Conservation (phyloP, 1,140 invertebrate species). For the Zaprionus gabonicus region DNA sequence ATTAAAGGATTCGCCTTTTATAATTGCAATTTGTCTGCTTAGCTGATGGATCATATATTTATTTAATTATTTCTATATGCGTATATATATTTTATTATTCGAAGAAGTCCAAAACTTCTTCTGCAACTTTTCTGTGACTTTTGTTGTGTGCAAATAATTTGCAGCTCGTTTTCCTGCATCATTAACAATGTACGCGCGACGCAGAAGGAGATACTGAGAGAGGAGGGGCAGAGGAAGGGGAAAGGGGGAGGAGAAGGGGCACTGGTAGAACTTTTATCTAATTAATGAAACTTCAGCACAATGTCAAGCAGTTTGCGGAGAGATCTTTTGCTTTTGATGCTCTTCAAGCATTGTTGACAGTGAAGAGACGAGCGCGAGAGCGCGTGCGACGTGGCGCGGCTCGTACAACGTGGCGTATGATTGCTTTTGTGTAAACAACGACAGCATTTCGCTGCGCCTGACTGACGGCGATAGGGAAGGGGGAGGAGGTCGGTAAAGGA, state of each 20-base stretch:
- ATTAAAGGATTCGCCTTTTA: conserved; percentile 16
- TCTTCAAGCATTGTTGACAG: conserved; percentile 70
- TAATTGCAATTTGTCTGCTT: conserved; percentile 29
- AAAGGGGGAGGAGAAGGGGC: not conserved
- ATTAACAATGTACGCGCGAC: conserved; percentile 67
- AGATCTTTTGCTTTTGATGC: conserved; percentile 56
- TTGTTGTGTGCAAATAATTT: conserved; percentile 82
- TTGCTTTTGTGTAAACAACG: conserved; percentile 83
- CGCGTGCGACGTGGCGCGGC: conserved; percentile 36
- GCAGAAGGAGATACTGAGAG: too few species aligned
- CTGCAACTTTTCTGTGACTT: conserved; percentile 67
- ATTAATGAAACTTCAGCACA: conserved; percentile 84
- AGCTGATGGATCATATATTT: conserved; percentile 9
- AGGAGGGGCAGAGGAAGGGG: not conserved
- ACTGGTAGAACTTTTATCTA: conserved; percentile 78
- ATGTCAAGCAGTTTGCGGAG: conserved; percentile 55
- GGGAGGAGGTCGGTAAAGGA: not conserved
- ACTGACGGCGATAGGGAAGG: not conserved
- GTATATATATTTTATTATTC: not conserved
- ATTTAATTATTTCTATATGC: not conserved
- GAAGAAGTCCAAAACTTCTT: conserved; percentile 34
- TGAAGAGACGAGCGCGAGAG: conserved; percentile 58
- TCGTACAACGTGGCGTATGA: conserved; percentile 76
- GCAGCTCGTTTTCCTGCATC: conserved; percentile 76
- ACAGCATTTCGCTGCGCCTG: conserved; percentile 30